phyloP scores from a whole-genome alignment of 2,888 invertebrate species.

The Chymomyza amoena region DNA sequence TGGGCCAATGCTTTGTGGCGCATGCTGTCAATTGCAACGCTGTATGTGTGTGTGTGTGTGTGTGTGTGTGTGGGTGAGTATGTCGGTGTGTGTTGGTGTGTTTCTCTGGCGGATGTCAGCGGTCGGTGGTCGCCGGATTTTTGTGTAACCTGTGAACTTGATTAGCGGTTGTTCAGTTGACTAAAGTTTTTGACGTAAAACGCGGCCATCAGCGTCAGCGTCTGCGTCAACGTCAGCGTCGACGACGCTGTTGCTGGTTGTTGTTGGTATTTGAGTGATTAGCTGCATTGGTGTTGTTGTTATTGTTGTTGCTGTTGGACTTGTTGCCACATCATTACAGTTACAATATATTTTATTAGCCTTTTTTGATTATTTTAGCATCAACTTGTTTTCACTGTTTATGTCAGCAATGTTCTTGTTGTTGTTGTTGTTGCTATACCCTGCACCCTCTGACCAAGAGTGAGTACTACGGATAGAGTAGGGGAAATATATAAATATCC shows the following conservation, averaged over 20 bases:
- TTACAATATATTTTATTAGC: conserved; percentile 34
- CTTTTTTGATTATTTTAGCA: conserved; percentile 41
- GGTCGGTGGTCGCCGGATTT: conserved; percentile 20
- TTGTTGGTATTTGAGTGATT: conserved; percentile 24
- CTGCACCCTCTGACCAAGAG: too few species aligned
- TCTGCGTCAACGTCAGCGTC: not conserved
- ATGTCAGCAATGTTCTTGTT: conserved; percentile 8
- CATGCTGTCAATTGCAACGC: not conserved
- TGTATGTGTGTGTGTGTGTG: conserved; percentile 6
- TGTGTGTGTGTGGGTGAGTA: conserved; percentile 9
- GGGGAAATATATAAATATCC: too few species aligned
- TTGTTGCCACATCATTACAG: conserved; percentile 39
- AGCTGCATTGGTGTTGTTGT: conserved; percentile 10
- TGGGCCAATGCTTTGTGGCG: not conserved
- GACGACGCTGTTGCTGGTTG: conserved; percentile 9
- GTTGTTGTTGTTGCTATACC: conserved; percentile 1
- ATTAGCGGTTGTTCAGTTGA: conserved; percentile 75
- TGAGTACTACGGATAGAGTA: too few species aligned
- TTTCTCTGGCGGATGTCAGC: conserved; percentile 9
- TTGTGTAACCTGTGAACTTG: conserved; percentile 68
- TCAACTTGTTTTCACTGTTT: not conserved
- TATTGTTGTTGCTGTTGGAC: conserved; percentile 40
- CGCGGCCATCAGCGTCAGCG: not conserved
- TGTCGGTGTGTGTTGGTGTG: conserved; percentile 18
- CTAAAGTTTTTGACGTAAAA: conserved; percentile 63